Base-by-base conservation (phyloP, 2,113 vertebrate genomes). In the Brevimyrus niger region DNA sequence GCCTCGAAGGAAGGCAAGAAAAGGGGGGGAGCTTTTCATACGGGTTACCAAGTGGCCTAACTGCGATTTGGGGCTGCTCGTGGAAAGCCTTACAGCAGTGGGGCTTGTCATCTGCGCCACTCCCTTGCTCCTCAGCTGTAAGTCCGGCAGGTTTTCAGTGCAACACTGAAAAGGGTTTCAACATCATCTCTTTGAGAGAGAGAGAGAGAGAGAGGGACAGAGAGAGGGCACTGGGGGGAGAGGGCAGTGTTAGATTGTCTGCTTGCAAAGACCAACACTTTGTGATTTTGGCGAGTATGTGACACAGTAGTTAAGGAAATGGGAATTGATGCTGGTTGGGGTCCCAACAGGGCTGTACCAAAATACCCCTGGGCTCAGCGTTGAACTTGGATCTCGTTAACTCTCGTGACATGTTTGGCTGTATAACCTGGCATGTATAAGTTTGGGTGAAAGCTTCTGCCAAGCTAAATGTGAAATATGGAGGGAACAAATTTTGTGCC, bases 31-130 rank as follows among this genome's bases (percentile, higher is more conserved):
- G 91, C 91, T 94, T 94, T 94, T 53, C 51, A 94, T 94, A 93
- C 93, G 93, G 93, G 93, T 92, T 93, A 93, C 91, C 90, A 90
- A 90, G 91, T 87, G 90, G 48, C 91, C 88, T 93, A 93, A 93
- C 93, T 92, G 87, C 86, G 88, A 90, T 80, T 89, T 91, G 65
- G 69, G 53, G 83, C 51, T 55, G 55, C 86, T 89, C 17, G 27
- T 69, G 87, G 89, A 46, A 89, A 88, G 73, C 55, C 86, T 89
- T 88, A 92, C 69, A 93, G 94, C 93, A 92, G 91, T 88, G 92
- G 93, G 90, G 87, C 61, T 8, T 76, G 85, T 82, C 31, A 89
- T 90, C 85, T 94, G 92, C 92, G 92, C 89, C 46, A 82, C 89
- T 91, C 90, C 88, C 89, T 83, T 90, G 69, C 19, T 89, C 21